Percentiles rank a stretch among this genome's conserved stretches.
Conservation (phyloP, 2,888 invertebrate species). For the Zygaena filipendulae region DNA sequence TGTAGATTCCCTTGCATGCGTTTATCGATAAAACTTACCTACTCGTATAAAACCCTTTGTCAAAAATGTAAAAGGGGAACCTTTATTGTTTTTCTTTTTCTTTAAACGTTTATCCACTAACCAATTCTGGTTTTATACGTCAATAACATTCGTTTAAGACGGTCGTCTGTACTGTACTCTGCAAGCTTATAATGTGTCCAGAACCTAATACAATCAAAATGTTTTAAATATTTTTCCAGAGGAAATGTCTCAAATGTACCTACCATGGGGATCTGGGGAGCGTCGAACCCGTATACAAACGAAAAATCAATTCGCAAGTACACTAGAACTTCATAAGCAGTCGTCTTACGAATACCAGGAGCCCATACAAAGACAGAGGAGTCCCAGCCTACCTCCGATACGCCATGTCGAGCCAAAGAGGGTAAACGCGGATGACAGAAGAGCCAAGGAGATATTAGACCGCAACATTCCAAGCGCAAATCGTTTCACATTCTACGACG, state of each 20-base stretch:
- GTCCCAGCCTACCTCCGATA: slow-evolving; percentile 78
- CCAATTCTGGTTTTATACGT: not conserved
- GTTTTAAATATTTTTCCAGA: too few relatives aligned
- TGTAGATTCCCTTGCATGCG: slow-evolving; percentile 27
- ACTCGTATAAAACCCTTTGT: slow-evolving; percentile 49
- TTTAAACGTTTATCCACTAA: too few relatives aligned
- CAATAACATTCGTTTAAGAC: too few relatives aligned
- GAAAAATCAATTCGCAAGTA: slow-evolving; percentile 59
- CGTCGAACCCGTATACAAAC: slow-evolving; percentile 48
- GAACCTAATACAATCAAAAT: too few relatives aligned
- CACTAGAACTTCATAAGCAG: slow-evolving; percentile 51
- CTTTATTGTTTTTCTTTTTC: slow-evolving; percentile 32
- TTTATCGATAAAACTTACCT: slow-evolving; percentile 61
- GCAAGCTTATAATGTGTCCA: too few relatives aligned
- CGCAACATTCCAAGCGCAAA: slow-evolving; percentile 53
- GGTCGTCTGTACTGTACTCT: too few relatives aligned
- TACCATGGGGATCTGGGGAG: slow-evolving; percentile 78
- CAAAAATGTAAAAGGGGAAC: slow-evolving; percentile 34
- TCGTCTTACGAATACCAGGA: slow-evolving; percentile 55
- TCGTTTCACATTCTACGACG: slow-evolving; percentile 57
- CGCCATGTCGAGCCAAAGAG: slow-evolving; percentile 44
- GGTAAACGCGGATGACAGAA: slow-evolving; percentile 38
- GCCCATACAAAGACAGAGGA: slow-evolving; percentile 59
- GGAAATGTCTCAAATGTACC: slow-evolving; percentile 81
- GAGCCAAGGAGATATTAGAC: slow-evolving; percentile 34